Evolutionary conservation across 2,113 vertebrate genomes (phyloP), one percentile per base, ranked within the genome.

Genomic region (Sinocyclocheilus anophthalmus): DNA sequence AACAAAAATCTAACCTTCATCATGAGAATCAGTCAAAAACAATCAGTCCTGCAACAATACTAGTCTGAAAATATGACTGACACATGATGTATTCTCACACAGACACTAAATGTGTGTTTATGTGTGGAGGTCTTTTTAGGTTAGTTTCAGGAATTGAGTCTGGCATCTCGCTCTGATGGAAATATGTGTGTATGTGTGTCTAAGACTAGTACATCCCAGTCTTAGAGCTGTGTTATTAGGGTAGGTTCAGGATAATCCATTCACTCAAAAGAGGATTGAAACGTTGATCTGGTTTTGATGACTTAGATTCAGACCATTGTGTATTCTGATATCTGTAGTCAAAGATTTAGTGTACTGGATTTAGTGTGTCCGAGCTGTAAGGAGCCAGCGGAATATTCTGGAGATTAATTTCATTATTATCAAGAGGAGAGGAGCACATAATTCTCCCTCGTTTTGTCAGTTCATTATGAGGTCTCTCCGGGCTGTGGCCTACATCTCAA

Each of bases 211-310:
- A n/a, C 50, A 76, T 42, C 59, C 61, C 69, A 81, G 55, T 80
- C 63, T 39, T 61, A 59, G 33, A n/a, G 33, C 33, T 61, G 77
- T 86, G 87, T 72, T 94, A 93, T 94, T 94, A 92, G 89, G 93
- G 91, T 92, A 93, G 92, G 90, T 42, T 84, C 83, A 53, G 88
- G 93, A 94, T 95, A 95, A 95, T 94, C 94, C 91, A 93, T 92
- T 93, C 92, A 90, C 91, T 90, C 84, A 89, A 93, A 94, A 95
- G 92, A 94, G 92, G 93, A 94, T 94, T 95, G 91, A 88, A 88
- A 86, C 87, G 88, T 92, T 90, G 91, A 90, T 86, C 81, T 89
- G 90, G 91, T 91, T 93, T 92, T 93, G 91, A 92, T 93, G 92
- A 94, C 88, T 91, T 75, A 88, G 93, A 90, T 91, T 90, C 57